phyloP scores from a whole-genome alignment of 2,888 invertebrate species.

The Meteorus cinctellus region DNA sequence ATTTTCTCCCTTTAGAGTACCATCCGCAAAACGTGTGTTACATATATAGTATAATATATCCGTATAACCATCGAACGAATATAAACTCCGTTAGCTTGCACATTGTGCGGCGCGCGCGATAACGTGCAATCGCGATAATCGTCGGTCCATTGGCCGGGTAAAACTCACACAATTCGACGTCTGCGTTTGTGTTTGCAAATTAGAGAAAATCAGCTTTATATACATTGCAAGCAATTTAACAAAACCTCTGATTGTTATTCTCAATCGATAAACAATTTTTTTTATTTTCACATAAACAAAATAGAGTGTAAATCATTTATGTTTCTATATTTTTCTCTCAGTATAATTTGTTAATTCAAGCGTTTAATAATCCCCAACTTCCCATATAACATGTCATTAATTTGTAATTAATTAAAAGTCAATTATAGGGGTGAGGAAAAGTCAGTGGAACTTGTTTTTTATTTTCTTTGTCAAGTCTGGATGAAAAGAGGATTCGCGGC shows the following conservation, averaged over 20 bases:
- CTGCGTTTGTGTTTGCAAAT: neutral
- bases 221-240: neutral
- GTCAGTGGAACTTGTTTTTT: neutral
- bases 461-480: constrained; percentile 9
- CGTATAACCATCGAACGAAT: constrained; percentile 14
- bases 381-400: neutral
- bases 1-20: constrained; percentile 15
- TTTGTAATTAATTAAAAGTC: neutral
- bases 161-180: neutral
- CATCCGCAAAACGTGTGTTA: constrained; percentile 15
- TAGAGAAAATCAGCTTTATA: constrained; percentile 20
- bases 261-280: constrained; percentile 6
- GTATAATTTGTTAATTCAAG: neutral
- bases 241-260: constrained; percentile 26
- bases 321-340: no score
- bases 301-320: neutral
- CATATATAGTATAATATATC: constrained; percentile 7
- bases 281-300: neutral
- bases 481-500: constrained; percentile 34
- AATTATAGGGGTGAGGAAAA: neutral
- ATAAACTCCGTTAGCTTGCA: constrained; percentile 6
- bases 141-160: neutral
- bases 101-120: neutral
- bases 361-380: neutral
- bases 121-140: constrained; percentile 31